These are phyloP conservation scores for Brachirus orientalis DNA, from an alignment of 2,113 vertebrate species.

Conservation along the genomic window DNA sequence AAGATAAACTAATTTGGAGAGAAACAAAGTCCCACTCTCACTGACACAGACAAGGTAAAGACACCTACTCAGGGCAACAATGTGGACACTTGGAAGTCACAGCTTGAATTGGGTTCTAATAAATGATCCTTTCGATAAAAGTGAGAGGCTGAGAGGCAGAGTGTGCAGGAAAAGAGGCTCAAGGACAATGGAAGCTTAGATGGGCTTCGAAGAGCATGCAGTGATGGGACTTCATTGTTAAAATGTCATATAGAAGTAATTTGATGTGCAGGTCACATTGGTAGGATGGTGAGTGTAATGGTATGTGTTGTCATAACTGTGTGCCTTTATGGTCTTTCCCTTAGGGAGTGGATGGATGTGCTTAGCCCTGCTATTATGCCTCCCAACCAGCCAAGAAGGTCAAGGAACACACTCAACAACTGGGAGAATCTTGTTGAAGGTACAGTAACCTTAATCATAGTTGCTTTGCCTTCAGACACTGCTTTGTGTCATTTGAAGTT, in stretches of 20 bases:
- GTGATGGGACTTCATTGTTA: conserved; percentile 70
- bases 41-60: conserved; percentile 65
- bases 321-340: conserved; percentile 63
- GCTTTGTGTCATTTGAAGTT: conserved; percentile 43
- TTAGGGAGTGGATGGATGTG: conserved; percentile 83
- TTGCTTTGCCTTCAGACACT: conserved; percentile 27
- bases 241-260: conserved; percentile 59
- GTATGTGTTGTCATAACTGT: conserved; percentile 68
- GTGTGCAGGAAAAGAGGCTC: conserved; percentile 59
- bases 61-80: conserved; percentile 57
- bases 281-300: conserved; percentile 58
- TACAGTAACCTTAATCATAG: conserved; percentile 59
- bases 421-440: conserved; percentile 64
- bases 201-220: conserved; percentile 53
- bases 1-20: conserved; percentile 64
- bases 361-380: conserved; percentile 81
- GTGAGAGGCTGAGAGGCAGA: conserved; percentile 45
- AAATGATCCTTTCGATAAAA: conserved; percentile 73
- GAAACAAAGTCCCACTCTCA: conserved; percentile 54
- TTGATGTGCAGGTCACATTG: conserved; percentile 24
- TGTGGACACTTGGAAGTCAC: conserved; percentile 68
- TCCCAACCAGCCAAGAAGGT: conserved; percentile 71
- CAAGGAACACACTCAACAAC: conserved; percentile 59
- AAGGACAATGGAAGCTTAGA: conserved; percentile 67
- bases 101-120: conserved; percentile 70